Base-by-base conservation (phyloP, 2,113 vertebrate species). In the Centropus bengalensis region DNA sequence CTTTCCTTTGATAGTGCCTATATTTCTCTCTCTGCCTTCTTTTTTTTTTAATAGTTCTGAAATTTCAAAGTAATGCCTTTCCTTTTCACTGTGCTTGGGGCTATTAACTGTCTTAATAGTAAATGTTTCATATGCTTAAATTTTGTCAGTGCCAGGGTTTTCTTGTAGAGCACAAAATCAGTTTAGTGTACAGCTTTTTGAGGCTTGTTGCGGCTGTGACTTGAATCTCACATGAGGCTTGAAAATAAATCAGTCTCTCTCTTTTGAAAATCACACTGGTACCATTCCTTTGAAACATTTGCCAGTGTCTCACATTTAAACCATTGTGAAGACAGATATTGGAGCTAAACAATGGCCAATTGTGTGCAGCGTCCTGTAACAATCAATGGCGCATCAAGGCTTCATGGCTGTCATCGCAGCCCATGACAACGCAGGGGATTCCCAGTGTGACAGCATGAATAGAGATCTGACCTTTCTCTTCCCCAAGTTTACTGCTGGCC, bases 51-150 rank as follows among this genome's bases (percentile, higher is more conserved):
- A 86, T 40, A 64, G 56, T 86, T 91, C 89, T 94, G 76, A 94
- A 92, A 96, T 95, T 91, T 95, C 83, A 87, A 82, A 96, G 89
- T 93, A 91, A 77, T 78, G 28, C 3, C 88, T 94, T 93, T 75
- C 40, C 38, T 82, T 95, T 94, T 84, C 59, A 18, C 62, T 90
- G 26, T 84, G 89, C 91, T 97, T 79, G 87, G 88, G 96, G 86
- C 94, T 96, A 79, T 88, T 95, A 97, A 94, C 75, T 92, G 66
- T 78, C 94, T 86, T 94, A 87, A 90, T 45, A 95, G 93, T 64
- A 93, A 95, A 88, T 27, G 17, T 92, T 96, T 91, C 69, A 9
- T 75, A 75, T 36, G 23, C 24, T 92, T 84, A 89, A 60, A 63
- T 93, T 96, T 96, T 93, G 66, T 94, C 52, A 89, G 1, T 80